Conservation (phyloP, 2,888 invertebrate genomes). For the Papilio demoleus region DNA sequence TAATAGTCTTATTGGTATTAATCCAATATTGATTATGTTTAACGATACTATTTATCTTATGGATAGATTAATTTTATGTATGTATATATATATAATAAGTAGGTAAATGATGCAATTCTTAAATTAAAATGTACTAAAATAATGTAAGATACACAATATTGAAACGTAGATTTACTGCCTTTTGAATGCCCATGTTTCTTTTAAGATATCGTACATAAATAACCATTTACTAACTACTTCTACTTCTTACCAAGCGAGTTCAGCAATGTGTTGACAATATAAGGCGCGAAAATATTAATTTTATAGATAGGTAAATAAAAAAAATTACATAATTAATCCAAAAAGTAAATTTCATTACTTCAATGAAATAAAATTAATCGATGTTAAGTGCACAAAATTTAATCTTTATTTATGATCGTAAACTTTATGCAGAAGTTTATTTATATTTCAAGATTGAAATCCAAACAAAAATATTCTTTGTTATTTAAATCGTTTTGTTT, state of each 20-base stretch:
- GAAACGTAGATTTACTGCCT: slow-evolving; percentile 2
- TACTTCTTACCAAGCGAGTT: background rate
- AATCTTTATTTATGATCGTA: background rate
- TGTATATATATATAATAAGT: too few relatives aligned
- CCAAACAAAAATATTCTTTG: slow-evolving; percentile 8
- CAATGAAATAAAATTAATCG: background rate
- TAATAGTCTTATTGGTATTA: slow-evolving; percentile 22
- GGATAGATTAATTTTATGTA: background rate
- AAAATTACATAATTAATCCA: background rate
- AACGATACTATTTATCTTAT: background rate
- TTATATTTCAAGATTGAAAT: slow-evolving; percentile 13
- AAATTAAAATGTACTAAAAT: too few relatives aligned
- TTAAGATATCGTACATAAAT: background rate
- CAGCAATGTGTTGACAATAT: slow-evolving; percentile 1
- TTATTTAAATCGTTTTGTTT: slow-evolving; percentile 25
- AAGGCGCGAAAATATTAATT: too few relatives aligned
- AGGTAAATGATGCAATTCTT: too few relatives aligned
- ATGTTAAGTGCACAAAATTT: background rate
- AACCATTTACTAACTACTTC: background rate
- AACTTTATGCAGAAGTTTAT: slow-evolving; percentile 13
- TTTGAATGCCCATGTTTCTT: background rate
- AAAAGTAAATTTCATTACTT: background rate
- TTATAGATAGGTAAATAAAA: too few relatives aligned
- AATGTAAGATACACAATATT: background rate
- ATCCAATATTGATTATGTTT: slow-evolving; percentile 14